phyloP scores from a whole-genome alignment of 2,113 vertebrate genomes.

The Xenopus borealis region DNA sequence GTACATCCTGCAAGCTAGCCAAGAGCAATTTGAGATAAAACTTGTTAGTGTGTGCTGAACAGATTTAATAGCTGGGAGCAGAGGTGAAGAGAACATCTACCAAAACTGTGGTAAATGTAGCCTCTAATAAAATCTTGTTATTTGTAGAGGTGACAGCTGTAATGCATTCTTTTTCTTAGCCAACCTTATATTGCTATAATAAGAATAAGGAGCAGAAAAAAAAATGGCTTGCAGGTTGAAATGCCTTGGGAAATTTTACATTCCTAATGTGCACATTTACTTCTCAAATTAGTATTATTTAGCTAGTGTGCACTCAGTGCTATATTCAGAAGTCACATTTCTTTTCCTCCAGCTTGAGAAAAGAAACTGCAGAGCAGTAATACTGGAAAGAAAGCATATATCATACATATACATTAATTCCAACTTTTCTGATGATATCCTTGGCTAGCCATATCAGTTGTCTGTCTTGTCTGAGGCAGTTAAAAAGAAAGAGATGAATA shows the following conservation, averaged over 20 bases:
- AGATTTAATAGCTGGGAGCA: background rate
- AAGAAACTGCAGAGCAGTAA: background rate
- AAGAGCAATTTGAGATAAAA: too few relatives aligned
- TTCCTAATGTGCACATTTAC: background rate
- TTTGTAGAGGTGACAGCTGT: background rate
- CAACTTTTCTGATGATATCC: constrained; percentile 10
- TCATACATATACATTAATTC: constrained; percentile 54
- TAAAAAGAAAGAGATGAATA: constrained; percentile 56
- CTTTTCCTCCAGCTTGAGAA: background rate
- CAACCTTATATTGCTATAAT: background rate
- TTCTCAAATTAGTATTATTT: too few relatives aligned
- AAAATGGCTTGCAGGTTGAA: background rate
- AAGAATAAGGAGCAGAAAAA: background rate
- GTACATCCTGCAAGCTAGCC: too few relatives aligned
- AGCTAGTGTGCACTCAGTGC: too few relatives aligned
- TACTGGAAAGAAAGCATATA: background rate
- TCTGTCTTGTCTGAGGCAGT: constrained; percentile 51
- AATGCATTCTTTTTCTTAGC: background rate
- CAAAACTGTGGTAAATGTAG: background rate
- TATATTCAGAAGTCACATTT: too few relatives aligned
- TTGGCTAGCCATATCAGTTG: constrained; percentile 4
- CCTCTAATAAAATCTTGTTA: background rate
- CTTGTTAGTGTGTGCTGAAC: too few relatives aligned
- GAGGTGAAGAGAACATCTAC: background rate
- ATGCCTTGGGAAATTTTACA: background rate